A percentile compares a stretch with the other conserved stretches of the same genome.
Evolutionary conservation across 1,140 invertebrate species (phyloP).

Genomic region (Caenorhabditis tropicalis): DNA sequence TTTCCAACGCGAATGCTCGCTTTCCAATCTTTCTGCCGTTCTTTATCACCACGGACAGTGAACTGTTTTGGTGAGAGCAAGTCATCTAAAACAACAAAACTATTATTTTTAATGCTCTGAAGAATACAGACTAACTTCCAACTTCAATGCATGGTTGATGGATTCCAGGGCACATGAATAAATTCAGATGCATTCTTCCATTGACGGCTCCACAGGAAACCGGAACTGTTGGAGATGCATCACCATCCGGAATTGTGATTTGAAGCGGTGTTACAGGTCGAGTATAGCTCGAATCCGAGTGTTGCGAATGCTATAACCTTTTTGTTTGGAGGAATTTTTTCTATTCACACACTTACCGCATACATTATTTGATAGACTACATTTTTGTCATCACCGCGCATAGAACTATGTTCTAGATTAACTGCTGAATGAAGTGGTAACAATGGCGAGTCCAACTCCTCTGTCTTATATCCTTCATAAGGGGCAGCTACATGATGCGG

Average conservation of each 20-base stretch:
- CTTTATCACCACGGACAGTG: conserved; percentile 23
- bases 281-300: neutral
- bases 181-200: conserved; percentile 28
- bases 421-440: neutral
- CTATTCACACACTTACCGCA: neutral
- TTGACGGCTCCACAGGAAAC: neutral
- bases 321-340: neutral
- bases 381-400: neutral
- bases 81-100: conserved; percentile 31
- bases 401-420: neutral
- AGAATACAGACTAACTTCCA: conserved; percentile 1
- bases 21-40: conserved; percentile 15
- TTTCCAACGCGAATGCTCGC: conserved; percentile 21
- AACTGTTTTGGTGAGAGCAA: conserved; percentile 22
- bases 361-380: conserved; percentile 17
- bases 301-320: neutral
- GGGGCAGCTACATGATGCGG: neutral
- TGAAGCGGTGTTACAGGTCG: conserved; percentile 7
- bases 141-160: conserved; percentile 36
- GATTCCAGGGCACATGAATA: conserved; percentile 22
- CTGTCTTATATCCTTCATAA: neutral
- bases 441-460: neutral
- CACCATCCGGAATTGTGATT: conserved; percentile 6
- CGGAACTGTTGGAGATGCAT: conserved; percentile 10
- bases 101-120: too few species aligned